Evolutionary conservation across 2,888 invertebrate genomes (phyloP).

Genomic region (Agrochola circellaris): DNA sequence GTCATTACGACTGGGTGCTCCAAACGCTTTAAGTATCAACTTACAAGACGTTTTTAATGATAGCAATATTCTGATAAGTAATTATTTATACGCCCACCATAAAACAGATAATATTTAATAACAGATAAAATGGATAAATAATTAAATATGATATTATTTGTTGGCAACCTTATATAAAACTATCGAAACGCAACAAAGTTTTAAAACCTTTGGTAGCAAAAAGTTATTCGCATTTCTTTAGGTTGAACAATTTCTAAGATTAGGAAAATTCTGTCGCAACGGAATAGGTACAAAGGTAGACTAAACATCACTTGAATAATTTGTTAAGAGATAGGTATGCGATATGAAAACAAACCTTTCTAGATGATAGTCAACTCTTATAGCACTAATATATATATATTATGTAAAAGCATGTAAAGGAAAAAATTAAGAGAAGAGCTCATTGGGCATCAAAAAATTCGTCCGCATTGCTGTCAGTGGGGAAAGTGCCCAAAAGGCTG

Average conservation of each 20-base stretch:
- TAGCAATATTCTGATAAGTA: slow-evolving; percentile 22
- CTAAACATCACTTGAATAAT: not conserved
- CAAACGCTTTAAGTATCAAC: slow-evolving; percentile 5
- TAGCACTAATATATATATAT: not conserved
- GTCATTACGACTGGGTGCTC: slow-evolving; percentile 44
- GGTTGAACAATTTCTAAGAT: not conserved
- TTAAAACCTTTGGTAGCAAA: not conserved
- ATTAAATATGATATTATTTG: not conserved
- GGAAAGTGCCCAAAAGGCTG: too few relatives aligned
- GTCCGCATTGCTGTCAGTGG: too few relatives aligned
- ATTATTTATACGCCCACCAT: slow-evolving; percentile 2
- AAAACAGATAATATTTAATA: not conserved
- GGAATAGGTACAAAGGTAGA: too few relatives aligned
- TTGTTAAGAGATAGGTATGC: not conserved
- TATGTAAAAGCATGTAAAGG: too few relatives aligned
- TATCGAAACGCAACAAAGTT: not conserved
- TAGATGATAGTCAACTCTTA: not conserved
- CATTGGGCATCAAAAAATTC: too few relatives aligned
- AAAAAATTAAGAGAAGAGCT: too few relatives aligned
- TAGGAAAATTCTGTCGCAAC: too few relatives aligned
- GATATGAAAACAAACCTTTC: slow-evolving; percentile 8
- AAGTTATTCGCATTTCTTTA: not conserved
- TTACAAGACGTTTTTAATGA: not conserved
- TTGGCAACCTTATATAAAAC: not conserved
- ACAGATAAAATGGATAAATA: not conserved